Conservation (phyloP, 1,140 invertebrate genomes). For the Aphelinus certus region DNA sequence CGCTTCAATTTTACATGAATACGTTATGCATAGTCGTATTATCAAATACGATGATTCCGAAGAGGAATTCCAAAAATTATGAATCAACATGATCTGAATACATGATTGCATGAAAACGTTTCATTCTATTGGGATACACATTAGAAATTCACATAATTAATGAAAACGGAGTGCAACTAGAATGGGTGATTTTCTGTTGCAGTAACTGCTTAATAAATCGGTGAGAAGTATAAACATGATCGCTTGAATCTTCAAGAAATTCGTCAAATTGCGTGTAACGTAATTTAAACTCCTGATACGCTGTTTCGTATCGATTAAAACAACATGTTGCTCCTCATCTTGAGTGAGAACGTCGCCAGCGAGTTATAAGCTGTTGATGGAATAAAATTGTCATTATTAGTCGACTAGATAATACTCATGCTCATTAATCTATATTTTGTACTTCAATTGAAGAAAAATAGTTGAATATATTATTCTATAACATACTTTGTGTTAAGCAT, state of each 20-base stretch:
- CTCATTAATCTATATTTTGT: too few species aligned
- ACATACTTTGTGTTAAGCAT: too few species aligned
- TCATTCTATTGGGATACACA: neutral
- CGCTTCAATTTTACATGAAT: constrained; percentile 31
- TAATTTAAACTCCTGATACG: constrained; percentile 15
- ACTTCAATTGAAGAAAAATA: too few species aligned
- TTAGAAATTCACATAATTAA: constrained; percentile 2
- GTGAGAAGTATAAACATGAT: constrained; percentile 14
- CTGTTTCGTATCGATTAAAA: constrained; percentile 22
- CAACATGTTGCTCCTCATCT: constrained; percentile 4
- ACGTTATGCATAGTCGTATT: neutral
- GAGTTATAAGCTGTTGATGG: constrained; percentile 33
- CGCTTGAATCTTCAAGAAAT: neutral
- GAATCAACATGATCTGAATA: too few species aligned
- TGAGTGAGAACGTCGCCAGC: constrained; percentile 20
- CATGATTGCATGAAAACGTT: too few species aligned
- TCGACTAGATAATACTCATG: neutral
- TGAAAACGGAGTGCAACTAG: neutral
- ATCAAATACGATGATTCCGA: neutral
- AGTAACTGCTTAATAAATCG: constrained; percentile 9
- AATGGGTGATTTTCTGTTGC: constrained; percentile 5
- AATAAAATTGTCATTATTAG: constrained; percentile 17
- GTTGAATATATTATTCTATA: too few species aligned
- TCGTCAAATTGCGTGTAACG: constrained; percentile 10
- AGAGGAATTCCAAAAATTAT: too few species aligned